Base-by-base conservation (phyloP, 2,888 invertebrate genomes). In the Ptychoptera contaminata region DNA sequence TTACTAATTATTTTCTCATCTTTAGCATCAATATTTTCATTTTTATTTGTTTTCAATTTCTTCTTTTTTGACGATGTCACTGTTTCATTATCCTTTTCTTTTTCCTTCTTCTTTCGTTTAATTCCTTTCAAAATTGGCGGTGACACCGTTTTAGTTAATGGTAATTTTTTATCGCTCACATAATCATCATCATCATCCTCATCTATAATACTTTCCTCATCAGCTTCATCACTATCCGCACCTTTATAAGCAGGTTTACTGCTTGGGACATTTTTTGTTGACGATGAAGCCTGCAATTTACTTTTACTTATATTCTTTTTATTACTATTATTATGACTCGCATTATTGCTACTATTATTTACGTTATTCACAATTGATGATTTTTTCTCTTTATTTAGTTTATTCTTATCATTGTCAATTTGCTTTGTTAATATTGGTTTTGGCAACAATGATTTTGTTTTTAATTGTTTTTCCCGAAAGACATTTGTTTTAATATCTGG, bases 401-500 rank as follows among this genome's bases (percentile, higher is more conserved):
- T 49, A 44, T 47, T 34, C 34, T 34, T 34, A 11, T 34, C 34
- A 11, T 34, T 34, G 5, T n/a, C 34, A 23, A 23, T 23, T 34
- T 59, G 59, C 9, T 62, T 60, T 37, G 60, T 34, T 34, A 34
- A 34, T 12, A 11, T 11, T 5, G 34, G n/a, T 8, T 34, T 34
- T n/a, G 55, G 48, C 60, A 62, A 46, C 7, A 23, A 23, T 23
- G 23, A 23, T 23, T 23, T 23, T 23, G 23, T 23, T 23, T 23
- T 68, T 52, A 55, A 67, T 55, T 59, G 67, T 58, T 61, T 71
- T 59, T 56, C 70, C 49, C 60, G 63, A 49, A 65, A 65, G 12
- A 65, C 63, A 49, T 64, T 65, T 56, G 63, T 63, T 51, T 66
- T 66, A 6, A 64, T 56, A 50, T 68, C 66, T 8, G 68, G 75